Percentiles rank a stretch among this genome's conserved stretches.
These are phyloP conservation scores for Nerophis lumbriciformis DNA, from an alignment of 2,113 vertebrate genomes.

Conservation along the genomic window DNA sequence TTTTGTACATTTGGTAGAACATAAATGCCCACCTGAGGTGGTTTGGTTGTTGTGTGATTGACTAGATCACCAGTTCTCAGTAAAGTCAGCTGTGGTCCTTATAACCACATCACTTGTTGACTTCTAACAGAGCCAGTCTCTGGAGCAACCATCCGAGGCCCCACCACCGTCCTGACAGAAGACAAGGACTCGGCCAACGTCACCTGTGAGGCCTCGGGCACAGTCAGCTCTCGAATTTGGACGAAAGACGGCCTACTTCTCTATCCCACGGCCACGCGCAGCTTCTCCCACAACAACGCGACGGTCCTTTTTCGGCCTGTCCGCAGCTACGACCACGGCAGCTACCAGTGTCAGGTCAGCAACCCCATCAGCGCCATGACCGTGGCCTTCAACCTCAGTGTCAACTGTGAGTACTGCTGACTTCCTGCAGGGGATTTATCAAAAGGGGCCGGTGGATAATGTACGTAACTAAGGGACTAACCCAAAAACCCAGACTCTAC, in stretches of 20 bases:
- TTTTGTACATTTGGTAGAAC: no score
- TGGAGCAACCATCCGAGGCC: slow-evolving; percentile 35
- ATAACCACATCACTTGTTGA: not conserved
- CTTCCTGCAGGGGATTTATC: not conserved
- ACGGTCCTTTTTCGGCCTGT: slow-evolving; percentile 40
- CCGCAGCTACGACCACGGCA: slow-evolving; percentile 34
- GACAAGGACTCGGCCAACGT: slow-evolving; percentile 45
- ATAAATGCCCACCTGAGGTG: no score
- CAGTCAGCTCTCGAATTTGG: slow-evolving; percentile 48
- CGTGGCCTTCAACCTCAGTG: slow-evolving; percentile 27
- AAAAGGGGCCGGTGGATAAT: not conserved
- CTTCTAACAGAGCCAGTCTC: slow-evolving; percentile 33
- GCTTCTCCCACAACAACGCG: slow-evolving; percentile 46
- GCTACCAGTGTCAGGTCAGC: slow-evolving; percentile 57
- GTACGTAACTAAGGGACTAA: no score
- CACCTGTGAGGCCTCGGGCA: slow-evolving; percentile 50
- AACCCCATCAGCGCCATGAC: slow-evolving; percentile 51
- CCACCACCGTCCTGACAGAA: slow-evolving; percentile 44
- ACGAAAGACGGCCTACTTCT: slow-evolving; percentile 43
- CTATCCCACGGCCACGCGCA: slow-evolving; percentile 19
- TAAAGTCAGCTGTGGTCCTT: not conserved
- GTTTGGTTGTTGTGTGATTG: no score
- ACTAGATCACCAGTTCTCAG: no score
- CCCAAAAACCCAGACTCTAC: no score
- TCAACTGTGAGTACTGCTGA: slow-evolving; percentile 59